Conservation (phyloP, 2,113 vertebrate genomes). For the Campylorhamphus procurvoides region DNA sequence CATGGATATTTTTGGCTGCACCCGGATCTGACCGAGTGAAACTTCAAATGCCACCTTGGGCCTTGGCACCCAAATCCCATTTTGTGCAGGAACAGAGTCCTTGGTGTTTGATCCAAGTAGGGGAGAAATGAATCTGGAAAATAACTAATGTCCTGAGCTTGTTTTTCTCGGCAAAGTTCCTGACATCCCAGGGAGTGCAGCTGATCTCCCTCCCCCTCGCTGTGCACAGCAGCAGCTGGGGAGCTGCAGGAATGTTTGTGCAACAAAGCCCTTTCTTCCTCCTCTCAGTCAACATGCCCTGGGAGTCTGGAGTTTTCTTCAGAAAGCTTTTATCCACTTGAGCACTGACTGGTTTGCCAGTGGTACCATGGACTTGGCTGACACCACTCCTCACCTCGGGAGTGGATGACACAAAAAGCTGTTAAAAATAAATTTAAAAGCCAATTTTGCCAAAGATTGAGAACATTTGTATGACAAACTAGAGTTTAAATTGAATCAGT, state of each 20-base stretch:
- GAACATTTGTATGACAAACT: background rate
- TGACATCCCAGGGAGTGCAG: background rate
- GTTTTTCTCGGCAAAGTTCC: background rate
- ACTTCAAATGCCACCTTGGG: background rate
- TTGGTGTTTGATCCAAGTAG: background rate
- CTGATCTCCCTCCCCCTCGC: rapidly evolving
- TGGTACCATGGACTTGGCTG: background rate
- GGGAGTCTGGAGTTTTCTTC: background rate
- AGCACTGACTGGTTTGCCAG: background rate
- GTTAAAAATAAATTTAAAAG: background rate
- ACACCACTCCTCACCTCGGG: background rate
- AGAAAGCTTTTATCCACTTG: background rate
- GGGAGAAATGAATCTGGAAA: background rate
- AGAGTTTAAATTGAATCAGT: background rate
- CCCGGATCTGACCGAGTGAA: background rate
- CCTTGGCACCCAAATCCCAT: background rate
- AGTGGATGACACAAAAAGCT: background rate
- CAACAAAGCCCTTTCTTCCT: background rate
- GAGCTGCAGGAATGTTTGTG: background rate
- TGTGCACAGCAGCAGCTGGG: background rate
- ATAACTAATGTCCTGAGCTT: background rate
- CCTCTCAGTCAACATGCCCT: background rate
- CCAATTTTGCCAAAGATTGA: background rate
- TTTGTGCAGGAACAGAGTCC: background rate
- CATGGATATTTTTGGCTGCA: background rate